Evolutionary conservation across 1,140 invertebrate genomes (phyloP).

Genomic region (Cotesia vestalis): DNA sequence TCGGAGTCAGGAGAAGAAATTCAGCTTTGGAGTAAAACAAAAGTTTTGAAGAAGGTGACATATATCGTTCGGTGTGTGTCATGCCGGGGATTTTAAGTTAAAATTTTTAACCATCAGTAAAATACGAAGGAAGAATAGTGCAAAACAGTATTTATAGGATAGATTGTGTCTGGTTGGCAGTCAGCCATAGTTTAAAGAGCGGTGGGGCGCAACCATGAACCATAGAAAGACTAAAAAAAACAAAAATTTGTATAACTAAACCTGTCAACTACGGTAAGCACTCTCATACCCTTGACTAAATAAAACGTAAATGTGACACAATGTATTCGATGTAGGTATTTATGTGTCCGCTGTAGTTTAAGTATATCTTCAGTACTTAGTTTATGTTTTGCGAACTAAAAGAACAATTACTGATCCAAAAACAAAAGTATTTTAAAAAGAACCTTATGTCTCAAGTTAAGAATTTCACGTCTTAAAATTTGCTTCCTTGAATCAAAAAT

Average conservation of each 20-base stretch:
- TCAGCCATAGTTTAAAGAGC: conserved; percentile 43
- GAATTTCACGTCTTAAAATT: no score
- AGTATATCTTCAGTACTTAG: no score
- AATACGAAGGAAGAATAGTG: conserved; percentile 40
- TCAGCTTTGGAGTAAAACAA: conserved; percentile 2
- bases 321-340: neutral
- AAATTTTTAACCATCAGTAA: conserved; percentile 37
- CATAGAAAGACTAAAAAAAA: conserved; percentile 40
- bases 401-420: no score
- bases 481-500: no score
- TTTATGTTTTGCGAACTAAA: no score
- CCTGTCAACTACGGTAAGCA: conserved; percentile 22
- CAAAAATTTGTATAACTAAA: neutral
- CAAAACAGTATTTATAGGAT: conserved; percentile 59
- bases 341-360: no score
- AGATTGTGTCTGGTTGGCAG: conserved; percentile 60
- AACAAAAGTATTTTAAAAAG: no score
- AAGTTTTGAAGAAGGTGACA: conserved; percentile 6
- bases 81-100: conserved; percentile 21
- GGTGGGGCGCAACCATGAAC: conserved; percentile 19
- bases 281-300: conserved; percentile 6
- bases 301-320: neutral
- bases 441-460: no score
- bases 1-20: neutral
- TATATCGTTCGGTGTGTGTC: conserved; percentile 8